These are phyloP conservation scores for Agrilus biguttatus DNA, from an alignment of 2,888 invertebrate genomes.

Conservation along the genomic window DNA sequence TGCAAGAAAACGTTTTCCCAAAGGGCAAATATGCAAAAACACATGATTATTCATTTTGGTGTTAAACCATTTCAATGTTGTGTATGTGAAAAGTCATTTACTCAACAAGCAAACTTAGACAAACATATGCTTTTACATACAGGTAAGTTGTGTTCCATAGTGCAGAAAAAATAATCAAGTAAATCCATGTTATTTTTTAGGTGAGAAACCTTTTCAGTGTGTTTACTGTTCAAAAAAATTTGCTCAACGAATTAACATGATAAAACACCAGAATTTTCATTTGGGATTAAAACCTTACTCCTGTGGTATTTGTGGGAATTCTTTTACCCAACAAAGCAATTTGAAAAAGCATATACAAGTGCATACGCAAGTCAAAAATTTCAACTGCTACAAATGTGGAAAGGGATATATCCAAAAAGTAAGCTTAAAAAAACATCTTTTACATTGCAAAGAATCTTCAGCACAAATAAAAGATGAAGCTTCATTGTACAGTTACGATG, in stretches of 20 bases:
- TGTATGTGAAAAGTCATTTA: constrained; percentile 11
- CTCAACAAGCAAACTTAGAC: constrained; percentile 14
- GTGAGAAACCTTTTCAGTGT: constrained; percentile 12
- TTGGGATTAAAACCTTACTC: constrained; percentile 11
- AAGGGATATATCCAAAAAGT: constrained; percentile 7
- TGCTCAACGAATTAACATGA: constrained; percentile 12
- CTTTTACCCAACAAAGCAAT: constrained; percentile 12
- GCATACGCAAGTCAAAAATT: constrained; percentile 7
- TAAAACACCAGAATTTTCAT: constrained; percentile 11
- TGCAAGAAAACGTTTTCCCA: constrained; percentile 15
- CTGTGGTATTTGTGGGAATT: constrained; percentile 9
- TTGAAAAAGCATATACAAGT: constrained; percentile 11
- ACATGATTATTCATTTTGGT: constrained; percentile 13
- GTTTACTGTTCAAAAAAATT: constrained; percentile 11
- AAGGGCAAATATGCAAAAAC: constrained; percentile 15
- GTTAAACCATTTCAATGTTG: constrained; percentile 14
- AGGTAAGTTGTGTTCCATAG: constrained; percentile 5
- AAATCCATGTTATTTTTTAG: constrained; percentile 6
- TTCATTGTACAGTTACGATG: no score
- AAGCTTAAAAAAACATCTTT: constrained; percentile 4
- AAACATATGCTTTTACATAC: constrained; percentile 14
- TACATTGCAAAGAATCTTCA: no score
- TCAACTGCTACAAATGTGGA: constrained; percentile 4
- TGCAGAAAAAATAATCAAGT: background rate
- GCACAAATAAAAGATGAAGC: no score